A percentile compares a stretch with the other conserved stretches of the same genome.
phyloP scores from a whole-genome alignment of 53 echinoderm and acorn worm species.

The Luidia sarsii region DNA sequence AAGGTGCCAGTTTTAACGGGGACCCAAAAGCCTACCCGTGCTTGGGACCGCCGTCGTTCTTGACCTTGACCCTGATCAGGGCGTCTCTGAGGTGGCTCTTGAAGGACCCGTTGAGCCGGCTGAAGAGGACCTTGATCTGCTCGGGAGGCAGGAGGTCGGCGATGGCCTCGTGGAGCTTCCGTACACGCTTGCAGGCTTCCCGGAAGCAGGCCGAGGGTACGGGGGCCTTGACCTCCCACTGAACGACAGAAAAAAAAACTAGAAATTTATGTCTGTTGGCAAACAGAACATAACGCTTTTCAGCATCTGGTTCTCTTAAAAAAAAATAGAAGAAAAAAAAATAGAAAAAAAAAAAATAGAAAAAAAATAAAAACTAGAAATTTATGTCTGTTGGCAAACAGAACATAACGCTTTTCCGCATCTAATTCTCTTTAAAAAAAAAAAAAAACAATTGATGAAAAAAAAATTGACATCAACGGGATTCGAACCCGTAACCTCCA shows the following conservation, averaged over 20 bases:
- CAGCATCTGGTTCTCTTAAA: too few relatives aligned
- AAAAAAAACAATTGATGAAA: too few relatives aligned
- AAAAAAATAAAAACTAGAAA: constrained; percentile 5
- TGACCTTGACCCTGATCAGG: constrained; percentile 79
- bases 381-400: not conserved
- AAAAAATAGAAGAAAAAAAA: not conserved
- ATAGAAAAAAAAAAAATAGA: not conserved
- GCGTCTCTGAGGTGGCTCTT: constrained; percentile 88
- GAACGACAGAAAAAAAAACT: not conserved
- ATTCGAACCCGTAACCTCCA: too few relatives aligned
- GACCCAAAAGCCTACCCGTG: constrained; percentile 85
- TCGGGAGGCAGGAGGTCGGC: constrained; percentile 90
- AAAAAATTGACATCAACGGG: too few relatives aligned
- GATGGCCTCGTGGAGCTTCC: constrained; percentile 96
- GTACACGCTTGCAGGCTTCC: constrained; percentile 93
- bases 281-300: too few relatives aligned
- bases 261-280: too few relatives aligned
- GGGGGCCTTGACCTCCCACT: constrained; percentile 99
- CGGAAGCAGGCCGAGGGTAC: constrained; percentile 94
- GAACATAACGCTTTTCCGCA: too few relatives aligned
- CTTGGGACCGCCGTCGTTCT: constrained; percentile 95
- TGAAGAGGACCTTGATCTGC: constrained; percentile 86
- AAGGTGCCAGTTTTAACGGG: too few relatives aligned
- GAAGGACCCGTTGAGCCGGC: constrained; percentile 90
- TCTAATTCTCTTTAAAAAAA: too few relatives aligned